These are phyloP conservation scores for Dasyornis broadbenti DNA, from an alignment of 2,113 vertebrate species.

Conservation along the genomic window DNA sequence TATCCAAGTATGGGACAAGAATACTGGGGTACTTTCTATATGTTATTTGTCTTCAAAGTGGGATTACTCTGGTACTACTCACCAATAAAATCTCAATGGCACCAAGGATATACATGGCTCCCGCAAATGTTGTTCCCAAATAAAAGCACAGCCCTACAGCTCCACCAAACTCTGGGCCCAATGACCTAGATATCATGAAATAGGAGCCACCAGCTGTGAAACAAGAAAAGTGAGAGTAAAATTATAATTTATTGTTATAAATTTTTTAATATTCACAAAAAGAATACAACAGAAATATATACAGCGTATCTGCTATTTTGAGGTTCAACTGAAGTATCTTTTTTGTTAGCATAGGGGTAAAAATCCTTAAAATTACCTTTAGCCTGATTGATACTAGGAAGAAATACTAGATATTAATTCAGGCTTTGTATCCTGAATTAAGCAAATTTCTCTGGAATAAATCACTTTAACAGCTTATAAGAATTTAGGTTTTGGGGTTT, in stretches of 20 bases:
- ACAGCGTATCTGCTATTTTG: background rate
- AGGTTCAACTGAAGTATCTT: background rate
- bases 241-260: background rate
- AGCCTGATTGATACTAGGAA: background rate
- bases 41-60: background rate
- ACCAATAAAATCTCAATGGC: conserved; percentile 97
- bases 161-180: conserved; percentile 97
- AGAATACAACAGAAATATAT: background rate
- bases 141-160: conserved; percentile 97
- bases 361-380: background rate
- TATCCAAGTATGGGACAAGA: background rate
- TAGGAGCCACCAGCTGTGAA: conserved; percentile 91
- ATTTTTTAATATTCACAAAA: background rate
- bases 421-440: background rate
- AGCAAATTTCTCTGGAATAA: background rate
- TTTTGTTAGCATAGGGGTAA: background rate
- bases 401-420: background rate
- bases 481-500: background rate
- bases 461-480: background rate
- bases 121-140: conserved; percentile 95
- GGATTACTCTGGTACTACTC: conserved; percentile 62
- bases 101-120: conserved; percentile 96
- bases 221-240: background rate
- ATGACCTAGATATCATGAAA: conserved; percentile 97
- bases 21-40: background rate